A percentile compares a stretch with the other conserved stretches of the same genome.
phyloP scores from a whole-genome alignment of 1,140 invertebrate genomes.

The Heliconius himera region DNA sequence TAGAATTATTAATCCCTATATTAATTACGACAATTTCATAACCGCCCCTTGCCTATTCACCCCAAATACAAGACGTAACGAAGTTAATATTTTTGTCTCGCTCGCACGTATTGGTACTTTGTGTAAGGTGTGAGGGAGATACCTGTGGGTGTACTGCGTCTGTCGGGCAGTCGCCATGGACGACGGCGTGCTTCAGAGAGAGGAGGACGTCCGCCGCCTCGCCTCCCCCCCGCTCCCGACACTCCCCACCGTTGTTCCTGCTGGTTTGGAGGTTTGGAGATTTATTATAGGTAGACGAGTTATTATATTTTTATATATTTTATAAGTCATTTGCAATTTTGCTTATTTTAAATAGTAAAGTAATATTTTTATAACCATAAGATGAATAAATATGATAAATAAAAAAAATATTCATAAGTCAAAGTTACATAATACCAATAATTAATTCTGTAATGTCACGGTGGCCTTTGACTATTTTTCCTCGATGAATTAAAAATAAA shows the following conservation, averaged over 20 bases:
- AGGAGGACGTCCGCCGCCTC: slow-evolving; percentile 91
- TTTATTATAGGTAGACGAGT: not conserved
- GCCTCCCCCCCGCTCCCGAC: slow-evolving; percentile 69
- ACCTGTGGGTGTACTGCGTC: slow-evolving; percentile 74
- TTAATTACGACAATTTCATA: slow-evolving; percentile 37
- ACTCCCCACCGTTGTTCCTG: slow-evolving; percentile 69
- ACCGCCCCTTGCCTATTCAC: slow-evolving; percentile 28
- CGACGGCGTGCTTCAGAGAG: slow-evolving; percentile 93
- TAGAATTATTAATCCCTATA: slow-evolving; percentile 37
- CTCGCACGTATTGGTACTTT: slow-evolving; percentile 26
- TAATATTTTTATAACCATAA: too few species aligned
- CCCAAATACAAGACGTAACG: slow-evolving; percentile 9
- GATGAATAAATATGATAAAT: too few species aligned
- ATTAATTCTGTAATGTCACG: too few species aligned
- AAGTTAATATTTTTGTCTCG: slow-evolving; percentile 37
- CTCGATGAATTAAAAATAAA: too few species aligned
- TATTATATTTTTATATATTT: too few species aligned
- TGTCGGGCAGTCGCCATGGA: slow-evolving; percentile 85
- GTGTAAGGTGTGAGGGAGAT: slow-evolving; percentile 53
- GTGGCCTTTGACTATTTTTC: too few species aligned
- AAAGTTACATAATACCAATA: too few species aligned
- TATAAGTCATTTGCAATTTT: too few species aligned
- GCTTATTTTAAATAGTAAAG: too few species aligned
- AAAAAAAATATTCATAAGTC: too few species aligned
- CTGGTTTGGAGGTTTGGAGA: slow-evolving; percentile 26